A percentile compares a stretch with the other conserved stretches of the same genome.
phyloP scores from a whole-genome alignment of 2,888 invertebrate species.

The Ophion ellenae region DNA sequence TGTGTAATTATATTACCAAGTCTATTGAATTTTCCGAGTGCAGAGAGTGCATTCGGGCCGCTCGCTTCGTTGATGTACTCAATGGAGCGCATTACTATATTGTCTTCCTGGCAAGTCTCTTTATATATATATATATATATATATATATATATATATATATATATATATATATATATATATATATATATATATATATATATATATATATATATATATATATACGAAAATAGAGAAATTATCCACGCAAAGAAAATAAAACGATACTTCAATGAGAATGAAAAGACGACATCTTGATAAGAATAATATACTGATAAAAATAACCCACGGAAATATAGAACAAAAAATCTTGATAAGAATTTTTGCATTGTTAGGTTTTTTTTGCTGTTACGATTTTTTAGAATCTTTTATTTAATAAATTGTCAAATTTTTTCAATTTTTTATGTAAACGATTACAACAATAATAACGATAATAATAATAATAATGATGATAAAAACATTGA shows the following conservation, averaged over 20 bases:
- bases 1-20: conserved; percentile 26
- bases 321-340: not conserved
- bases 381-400: not conserved
- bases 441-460: no score
- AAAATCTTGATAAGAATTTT: not conserved
- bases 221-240: not conserved
- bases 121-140: not conserved
- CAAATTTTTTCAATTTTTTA: no score
- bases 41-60: not conserved
- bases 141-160: no score
- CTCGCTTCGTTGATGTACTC: conserved; percentile 1
- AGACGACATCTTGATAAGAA: no score
- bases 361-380: not conserved
- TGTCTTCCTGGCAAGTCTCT: not conserved
- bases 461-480: not conserved
- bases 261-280: no score
- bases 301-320: no score
- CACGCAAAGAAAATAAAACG: not conserved
- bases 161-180: no score
- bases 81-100: not conserved
- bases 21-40: conserved; percentile 32
- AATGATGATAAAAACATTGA: no score
- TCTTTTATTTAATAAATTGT: not conserved
- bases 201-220: no score
- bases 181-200: no score